phyloP scores from a whole-genome alignment of 2,113 vertebrate genomes.

The Empidonax traillii region DNA sequence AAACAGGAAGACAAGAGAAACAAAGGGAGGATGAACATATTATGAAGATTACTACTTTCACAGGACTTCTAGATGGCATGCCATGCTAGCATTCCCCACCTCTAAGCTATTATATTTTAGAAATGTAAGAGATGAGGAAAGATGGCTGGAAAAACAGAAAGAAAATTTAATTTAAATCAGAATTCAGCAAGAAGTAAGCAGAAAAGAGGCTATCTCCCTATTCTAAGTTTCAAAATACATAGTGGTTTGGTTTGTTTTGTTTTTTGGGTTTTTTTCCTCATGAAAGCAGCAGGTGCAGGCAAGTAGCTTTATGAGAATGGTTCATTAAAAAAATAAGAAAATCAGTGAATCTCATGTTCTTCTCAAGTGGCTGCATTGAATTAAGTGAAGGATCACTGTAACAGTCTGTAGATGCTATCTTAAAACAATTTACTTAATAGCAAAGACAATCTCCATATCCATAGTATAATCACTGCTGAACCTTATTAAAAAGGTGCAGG shows the following conservation, averaged over 20 bases:
- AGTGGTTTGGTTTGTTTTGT: fast-evolving
- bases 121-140: background rate
- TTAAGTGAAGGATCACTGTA: background rate
- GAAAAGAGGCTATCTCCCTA: background rate
- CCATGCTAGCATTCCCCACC: background rate
- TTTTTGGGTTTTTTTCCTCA: background rate
- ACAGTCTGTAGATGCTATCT: background rate
- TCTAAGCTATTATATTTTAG: background rate
- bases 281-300: background rate
- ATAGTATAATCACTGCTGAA: background rate
- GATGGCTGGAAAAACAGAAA: background rate
- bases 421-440: background rate
- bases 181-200: background rate
- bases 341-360: background rate
- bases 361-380: background rate
- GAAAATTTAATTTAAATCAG: background rate
- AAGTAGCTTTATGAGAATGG: background rate
- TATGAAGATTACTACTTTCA: background rate
- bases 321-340: background rate
- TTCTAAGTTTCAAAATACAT: background rate
- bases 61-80: background rate
- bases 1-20: background rate
- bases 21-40: background rate
- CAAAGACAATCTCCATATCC: background rate
- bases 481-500: background rate